phyloP scores from a whole-genome alignment of 2,113 vertebrate genomes.

The Emberiza fucata region DNA sequence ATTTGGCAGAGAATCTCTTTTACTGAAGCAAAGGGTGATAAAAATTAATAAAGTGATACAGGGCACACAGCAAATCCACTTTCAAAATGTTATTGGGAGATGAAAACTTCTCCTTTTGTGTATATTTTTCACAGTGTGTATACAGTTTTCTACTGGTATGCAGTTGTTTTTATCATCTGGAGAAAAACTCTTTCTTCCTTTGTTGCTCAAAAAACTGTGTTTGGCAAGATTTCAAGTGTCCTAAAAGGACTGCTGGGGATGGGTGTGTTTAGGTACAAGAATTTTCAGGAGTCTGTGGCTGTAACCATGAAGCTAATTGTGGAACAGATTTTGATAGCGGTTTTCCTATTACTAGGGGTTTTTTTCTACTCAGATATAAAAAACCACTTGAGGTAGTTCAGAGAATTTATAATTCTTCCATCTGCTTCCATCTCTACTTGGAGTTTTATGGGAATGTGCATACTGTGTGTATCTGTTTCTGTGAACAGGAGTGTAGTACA shows the following conservation, averaged over 20 bases:
- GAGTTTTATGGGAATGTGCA: not conserved
- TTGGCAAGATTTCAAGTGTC: not conserved
- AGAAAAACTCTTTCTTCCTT: not conserved
- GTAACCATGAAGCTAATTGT: not conserved
- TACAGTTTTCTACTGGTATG: not conserved
- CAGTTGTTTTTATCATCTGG: not conserved
- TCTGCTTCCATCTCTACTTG: not conserved
- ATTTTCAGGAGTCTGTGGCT: not conserved
- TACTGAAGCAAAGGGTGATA: not conserved
- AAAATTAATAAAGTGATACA: not conserved
- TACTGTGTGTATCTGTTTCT: not conserved
- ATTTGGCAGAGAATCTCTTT: not conserved
- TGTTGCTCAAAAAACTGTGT: not conserved
- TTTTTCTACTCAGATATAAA: not conserved
- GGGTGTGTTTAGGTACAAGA: not conserved
- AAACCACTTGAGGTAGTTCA: not conserved
- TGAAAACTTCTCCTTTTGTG: not conserved
- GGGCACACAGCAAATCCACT: not conserved
- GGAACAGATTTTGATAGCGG: not conserved
- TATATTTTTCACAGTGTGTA: not conserved
- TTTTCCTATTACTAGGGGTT: not conserved
- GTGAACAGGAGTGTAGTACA: not conserved
- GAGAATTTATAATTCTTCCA: not conserved
- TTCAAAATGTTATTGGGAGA: not conserved
- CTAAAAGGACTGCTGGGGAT: not conserved